Base-by-base conservation (phyloP, 2,888 invertebrate species). In the Coenonympha arcania region DNA sequence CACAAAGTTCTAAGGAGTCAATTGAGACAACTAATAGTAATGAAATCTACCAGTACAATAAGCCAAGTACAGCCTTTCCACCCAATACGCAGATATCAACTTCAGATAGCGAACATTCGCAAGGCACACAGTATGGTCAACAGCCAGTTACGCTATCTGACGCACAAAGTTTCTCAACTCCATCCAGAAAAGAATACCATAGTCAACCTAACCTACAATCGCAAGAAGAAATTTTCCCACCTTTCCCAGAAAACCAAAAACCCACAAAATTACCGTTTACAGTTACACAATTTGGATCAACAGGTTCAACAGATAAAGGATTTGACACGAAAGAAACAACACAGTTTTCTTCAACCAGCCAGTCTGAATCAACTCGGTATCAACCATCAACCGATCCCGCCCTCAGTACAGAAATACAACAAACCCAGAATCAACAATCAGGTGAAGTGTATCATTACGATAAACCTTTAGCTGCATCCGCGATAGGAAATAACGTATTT, bases 401-500 rank as follows among this genome's bases (percentile, higher is more conserved):
- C 6, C 8, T 33, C 16, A 15, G 8, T 37, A 37, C 37, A 37
- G 22, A 37, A 37, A 6, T 11, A 39, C 15, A 24, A 11, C 39
- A 24, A 13, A 15, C 9, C 3, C 22, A 13, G 13, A 39, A 39
- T 24, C 15, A 15, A 5, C 24, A 39, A 24, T 24, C 31, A 18
- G 55, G 48, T 11, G 53, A 50, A 48, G 4, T 55, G 8, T 53
- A 58, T 16, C 51, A 57, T 34, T 60, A 58, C 33, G 51, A 49
- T 4, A 59, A 60, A 54, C 60, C 57, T 9, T 20, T 54, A 16
- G 20, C 50, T 5, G 18, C 24, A 18, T 37, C 46, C 15, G 19
- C 45, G 4, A 31, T 5, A 15, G 52, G 30, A 18, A 45, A 20
- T 11, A 13, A 20, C 13, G 11, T 6, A 37, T 37, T 41, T 1